phyloP scores from a whole-genome alignment of 2,113 vertebrate species.

The Phalacrocorax carbo region DNA sequence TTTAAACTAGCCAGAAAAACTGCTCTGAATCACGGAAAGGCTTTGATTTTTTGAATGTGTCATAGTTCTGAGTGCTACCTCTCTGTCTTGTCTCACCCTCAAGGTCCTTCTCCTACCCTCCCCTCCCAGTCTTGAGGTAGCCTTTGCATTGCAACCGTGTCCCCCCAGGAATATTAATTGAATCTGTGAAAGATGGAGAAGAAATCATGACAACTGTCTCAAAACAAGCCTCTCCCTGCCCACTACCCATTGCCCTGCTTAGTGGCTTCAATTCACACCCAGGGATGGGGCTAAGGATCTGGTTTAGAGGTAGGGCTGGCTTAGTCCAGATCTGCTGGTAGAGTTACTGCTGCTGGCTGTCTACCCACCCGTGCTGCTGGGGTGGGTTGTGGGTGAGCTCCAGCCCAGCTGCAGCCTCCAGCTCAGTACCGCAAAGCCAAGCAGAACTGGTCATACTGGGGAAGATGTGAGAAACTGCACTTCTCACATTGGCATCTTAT shows the following conservation, averaged over 20 bases:
- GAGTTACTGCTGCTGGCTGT: background rate
- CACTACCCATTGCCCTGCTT: background rate
- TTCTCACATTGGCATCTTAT: background rate
- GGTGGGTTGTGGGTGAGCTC: background rate
- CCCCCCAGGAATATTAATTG: background rate
- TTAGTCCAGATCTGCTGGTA: background rate
- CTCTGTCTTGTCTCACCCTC: background rate
- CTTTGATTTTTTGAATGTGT: background rate
- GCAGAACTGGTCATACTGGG: background rate
- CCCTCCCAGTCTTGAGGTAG: background rate
- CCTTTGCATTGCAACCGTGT: background rate
- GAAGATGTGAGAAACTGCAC: background rate
- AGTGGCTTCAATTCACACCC: background rate
- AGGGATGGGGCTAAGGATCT: background rate
- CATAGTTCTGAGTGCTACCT: background rate
- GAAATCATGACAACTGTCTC: background rate
- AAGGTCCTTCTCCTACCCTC: background rate
- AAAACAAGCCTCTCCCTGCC: background rate
- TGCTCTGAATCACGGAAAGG: background rate
- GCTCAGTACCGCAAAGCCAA: background rate
- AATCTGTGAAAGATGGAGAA: background rate
- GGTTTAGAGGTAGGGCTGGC: background rate
- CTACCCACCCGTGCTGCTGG: background rate
- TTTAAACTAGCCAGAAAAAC: slow-evolving; percentile 7
- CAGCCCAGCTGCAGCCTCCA: background rate